Percentiles rank a stretch among this genome's conserved stretches.
Evolutionary conservation across 2,888 invertebrate species (phyloP).

Genomic region (Acrobeloides nanus): DNA sequence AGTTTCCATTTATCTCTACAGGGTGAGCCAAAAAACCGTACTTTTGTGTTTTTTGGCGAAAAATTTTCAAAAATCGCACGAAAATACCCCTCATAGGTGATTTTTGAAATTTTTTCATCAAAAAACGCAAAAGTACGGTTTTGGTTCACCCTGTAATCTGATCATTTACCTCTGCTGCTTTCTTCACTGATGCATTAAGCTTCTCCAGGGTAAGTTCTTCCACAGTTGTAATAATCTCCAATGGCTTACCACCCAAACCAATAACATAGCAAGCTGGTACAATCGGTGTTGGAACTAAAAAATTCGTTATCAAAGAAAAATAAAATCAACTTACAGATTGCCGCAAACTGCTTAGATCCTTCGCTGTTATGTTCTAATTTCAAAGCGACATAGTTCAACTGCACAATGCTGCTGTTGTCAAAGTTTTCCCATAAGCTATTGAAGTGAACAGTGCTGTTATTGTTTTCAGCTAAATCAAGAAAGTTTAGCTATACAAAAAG

Average conservation of each 20-base stretch:
- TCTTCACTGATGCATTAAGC: constrained; percentile 6
- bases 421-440: constrained; percentile 10
- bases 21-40: too few species aligned
- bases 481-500: not conserved
- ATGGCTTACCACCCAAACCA: constrained; percentile 19
- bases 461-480: not conserved
- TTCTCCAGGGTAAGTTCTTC: constrained; percentile 9
- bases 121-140: too few species aligned
- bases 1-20: too few species aligned
- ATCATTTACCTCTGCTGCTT: constrained; percentile 9
- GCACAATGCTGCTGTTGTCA: constrained; percentile 6
- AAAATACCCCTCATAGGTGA: too few species aligned
- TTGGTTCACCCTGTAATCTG: too few species aligned
- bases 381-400: too few species aligned
- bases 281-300: constrained; percentile 18
- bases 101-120: too few species aligned
- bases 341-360: constrained; percentile 18
- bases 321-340: constrained; percentile 12
- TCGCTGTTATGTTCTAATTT: too few species aligned
- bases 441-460: constrained; percentile 13
- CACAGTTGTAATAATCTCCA: constrained; percentile 18
- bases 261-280: constrained; percentile 19
- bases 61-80: too few species aligned
- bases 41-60: too few species aligned
- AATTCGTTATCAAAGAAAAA: not conserved